Base-by-base conservation (phyloP, 2,797 vertebrate species). In the Anniella stebbinsi region DNA sequence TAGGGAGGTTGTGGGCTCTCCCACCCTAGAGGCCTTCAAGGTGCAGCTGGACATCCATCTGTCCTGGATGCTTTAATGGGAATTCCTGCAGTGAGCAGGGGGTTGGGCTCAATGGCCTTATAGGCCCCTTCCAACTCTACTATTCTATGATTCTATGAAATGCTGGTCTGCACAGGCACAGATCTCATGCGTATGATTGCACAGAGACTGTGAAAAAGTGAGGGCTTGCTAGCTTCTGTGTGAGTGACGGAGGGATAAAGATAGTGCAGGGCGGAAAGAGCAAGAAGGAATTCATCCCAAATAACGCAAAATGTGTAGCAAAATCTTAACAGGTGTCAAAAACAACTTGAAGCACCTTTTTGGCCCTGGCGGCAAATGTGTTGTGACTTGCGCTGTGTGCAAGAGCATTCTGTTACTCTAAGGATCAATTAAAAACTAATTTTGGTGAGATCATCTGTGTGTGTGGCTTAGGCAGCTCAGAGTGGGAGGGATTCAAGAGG, bases 311-410 rank as follows among this genome's bases (percentile, higher is more conserved):
- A 73, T 11, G 81, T 41, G 57, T 33, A 41, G 57, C 23, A 28
- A 72, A 89, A 66, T 30, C 77, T 82, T 87, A 67, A 87, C 41
- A 76, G 67, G 84, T 66, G 78, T 54, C 86, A 80, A 81, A 86
- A 90, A 66, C 84, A 76, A 76, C 69, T 7, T 25, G 3, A 69
- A 41, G 60, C 48, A 70, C 11, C 84, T 82, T 90, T 57, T 87
- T 54, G 89, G 85, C 72, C 41, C 17, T 38, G 21, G 70, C 78
- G 41, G 78, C 89, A 76, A 90, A 90, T 87, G 85, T 67, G 84
- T 90, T 87, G 57, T 87, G 70, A 90, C 84, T 90, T 82, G 78
- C 9, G 0, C 45, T 2, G 25, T 25, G 15, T 36, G 60, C 23
- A 38, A 28, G 23, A 86, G 89, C 18, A 45, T 85, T 69, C 80